Conservation (phyloP, 2,113 vertebrate genomes). For the Poeciliopsis prolifica region DNA sequence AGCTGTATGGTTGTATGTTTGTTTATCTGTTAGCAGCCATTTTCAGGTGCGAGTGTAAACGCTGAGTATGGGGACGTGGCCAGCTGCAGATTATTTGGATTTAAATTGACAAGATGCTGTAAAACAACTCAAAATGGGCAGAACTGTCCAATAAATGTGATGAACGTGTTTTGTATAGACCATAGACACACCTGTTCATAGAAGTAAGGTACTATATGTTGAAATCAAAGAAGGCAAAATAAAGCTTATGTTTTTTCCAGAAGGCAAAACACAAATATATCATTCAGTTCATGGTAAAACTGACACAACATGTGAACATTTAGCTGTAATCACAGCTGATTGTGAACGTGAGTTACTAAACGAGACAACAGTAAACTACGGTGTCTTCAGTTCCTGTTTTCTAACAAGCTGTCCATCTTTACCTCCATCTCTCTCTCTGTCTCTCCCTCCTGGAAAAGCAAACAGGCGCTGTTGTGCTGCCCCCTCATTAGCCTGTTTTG, state of each 20-base stretch:
- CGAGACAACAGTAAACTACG: conserved; percentile 38
- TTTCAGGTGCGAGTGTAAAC: too few relatives aligned
- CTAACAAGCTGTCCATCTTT: conserved; percentile 39
- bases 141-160: too few relatives aligned
- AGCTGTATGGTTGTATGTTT: too few relatives aligned
- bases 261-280: conserved; percentile 7
- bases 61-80: too few relatives aligned
- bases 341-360: conserved; percentile 39
- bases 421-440: conserved; percentile 5
- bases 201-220: too few relatives aligned
- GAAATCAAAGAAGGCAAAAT: background rate
- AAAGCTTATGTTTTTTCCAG: background rate
- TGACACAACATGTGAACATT: conserved; percentile 17
- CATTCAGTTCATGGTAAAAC: background rate
- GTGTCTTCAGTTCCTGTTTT: conserved; percentile 40
- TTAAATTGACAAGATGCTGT: too few relatives aligned
- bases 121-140: too few relatives aligned
- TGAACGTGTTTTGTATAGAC: too few relatives aligned
- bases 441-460: conserved; percentile 52
- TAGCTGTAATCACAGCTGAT: conserved; percentile 37
- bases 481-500: conserved; percentile 45
- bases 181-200: too few relatives aligned
- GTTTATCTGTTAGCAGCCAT: too few relatives aligned
- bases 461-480: conserved; percentile 54
- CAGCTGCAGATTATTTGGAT: too few relatives aligned